Conservation (phyloP, 1,140 invertebrate genomes). For the Drosophila takahashii region DNA sequence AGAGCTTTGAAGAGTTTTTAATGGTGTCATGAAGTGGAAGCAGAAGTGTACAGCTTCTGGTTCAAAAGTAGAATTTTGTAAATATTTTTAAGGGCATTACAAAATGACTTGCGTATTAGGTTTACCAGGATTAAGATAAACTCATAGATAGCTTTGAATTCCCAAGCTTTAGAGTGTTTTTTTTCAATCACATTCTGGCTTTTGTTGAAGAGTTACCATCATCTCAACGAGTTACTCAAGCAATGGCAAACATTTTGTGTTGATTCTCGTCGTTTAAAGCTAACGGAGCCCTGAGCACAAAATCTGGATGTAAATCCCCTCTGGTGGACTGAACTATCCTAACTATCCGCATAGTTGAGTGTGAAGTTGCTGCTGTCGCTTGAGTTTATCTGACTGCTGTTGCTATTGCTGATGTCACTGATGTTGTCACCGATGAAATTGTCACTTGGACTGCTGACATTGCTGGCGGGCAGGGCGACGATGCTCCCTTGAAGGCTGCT, state of each 20-base stretch:
- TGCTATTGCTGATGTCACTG: conserved; percentile 6
- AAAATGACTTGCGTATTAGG: background rate
- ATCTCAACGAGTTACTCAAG: conserved; percentile 23
- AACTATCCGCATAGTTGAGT: conserved; percentile 16
- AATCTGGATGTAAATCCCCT: conserved; percentile 8
- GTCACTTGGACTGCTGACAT: background rate
- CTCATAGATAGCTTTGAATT: background rate
- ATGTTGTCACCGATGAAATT: conserved; percentile 5
- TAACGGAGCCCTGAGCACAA: conserved; percentile 52
- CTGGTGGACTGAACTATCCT: background rate
- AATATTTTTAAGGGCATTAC: background rate
- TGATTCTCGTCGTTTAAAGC: conserved; percentile 35
- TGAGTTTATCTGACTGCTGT: background rate
- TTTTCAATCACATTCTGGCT: conserved; percentile 9
- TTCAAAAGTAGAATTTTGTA: background rate
- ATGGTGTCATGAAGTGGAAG: background rate
- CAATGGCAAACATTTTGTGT: conserved; percentile 63
- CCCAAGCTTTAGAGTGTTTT: background rate
- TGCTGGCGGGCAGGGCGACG: background rate
- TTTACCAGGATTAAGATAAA: background rate
- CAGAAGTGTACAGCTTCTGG: background rate
- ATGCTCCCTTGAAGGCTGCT: conserved; percentile 23
- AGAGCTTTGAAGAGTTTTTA: background rate
- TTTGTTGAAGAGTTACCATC: background rate
- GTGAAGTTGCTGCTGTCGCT: conserved; percentile 14